These are phyloP conservation scores for Drosophila sp. DNA, from an alignment of 1,140 invertebrate genomes.

Conservation along the genomic window DNA sequence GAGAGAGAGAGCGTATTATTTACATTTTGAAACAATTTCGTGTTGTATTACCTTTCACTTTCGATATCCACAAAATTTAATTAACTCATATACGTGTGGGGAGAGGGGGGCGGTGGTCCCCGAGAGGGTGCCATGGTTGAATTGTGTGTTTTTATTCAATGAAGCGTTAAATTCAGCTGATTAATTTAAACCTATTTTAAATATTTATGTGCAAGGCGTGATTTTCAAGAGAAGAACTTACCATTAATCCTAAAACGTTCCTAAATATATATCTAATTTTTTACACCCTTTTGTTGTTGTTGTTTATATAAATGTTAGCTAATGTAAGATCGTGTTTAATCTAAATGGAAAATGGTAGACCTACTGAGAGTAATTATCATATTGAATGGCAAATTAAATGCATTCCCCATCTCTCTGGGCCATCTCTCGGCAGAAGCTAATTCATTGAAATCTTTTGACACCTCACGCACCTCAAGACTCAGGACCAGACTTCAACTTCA, in stretches of 20 bases:
- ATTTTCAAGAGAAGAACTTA: constrained; percentile 10
- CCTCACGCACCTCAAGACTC: constrained; percentile 47
- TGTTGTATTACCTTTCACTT: constrained; percentile 71
- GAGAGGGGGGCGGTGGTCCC: background rate
- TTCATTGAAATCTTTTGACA: constrained; percentile 42
- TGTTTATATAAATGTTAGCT: constrained; percentile 1
- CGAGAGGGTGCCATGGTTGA: background rate
- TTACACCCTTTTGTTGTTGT: constrained; percentile 16
- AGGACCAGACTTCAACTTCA: constrained; percentile 31
- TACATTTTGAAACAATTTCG: constrained; percentile 57
- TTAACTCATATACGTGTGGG: constrained; percentile 56
- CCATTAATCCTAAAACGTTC: constrained; percentile 8
- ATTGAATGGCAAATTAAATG: constrained; percentile 21
- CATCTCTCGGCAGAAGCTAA: background rate
- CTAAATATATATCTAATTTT: no score
- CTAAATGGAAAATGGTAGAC: background rate
- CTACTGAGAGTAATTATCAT: constrained; percentile 22
- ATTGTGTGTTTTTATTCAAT: constrained; percentile 50
- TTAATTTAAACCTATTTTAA: constrained; percentile 35
- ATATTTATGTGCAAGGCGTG: constrained; percentile 15
- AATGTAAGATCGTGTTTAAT: constrained; percentile 11
- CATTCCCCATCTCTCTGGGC: background rate
- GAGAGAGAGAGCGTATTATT: constrained; percentile 38
- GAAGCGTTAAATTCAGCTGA: constrained; percentile 48
- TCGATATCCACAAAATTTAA: constrained; percentile 65